Evolutionary conservation across 1,140 invertebrate species (phyloP), one percentile per base, ranked within the genome.

Genomic region (Condylostylus longicornis): DNA sequence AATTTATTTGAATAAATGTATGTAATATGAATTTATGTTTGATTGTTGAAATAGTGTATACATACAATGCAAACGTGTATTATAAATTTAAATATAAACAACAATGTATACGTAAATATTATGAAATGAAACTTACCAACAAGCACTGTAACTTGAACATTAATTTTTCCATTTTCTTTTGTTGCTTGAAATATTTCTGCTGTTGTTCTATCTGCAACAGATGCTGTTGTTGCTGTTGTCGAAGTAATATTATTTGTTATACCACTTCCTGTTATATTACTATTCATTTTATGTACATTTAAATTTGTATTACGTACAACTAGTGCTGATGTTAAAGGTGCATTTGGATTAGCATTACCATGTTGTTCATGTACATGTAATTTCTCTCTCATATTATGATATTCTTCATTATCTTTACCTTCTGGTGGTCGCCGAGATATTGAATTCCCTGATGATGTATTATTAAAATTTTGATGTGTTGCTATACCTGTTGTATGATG

Each of bases 111-210:
- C n/a, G n/a, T n/a, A n/a, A n/a, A n/a, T n/a, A 25, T n/a, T n/a
- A n/a, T n/a, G n/a, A n/a, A n/a, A n/a, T n/a, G n/a, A 21, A 32
- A 57, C 58, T 58, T 33, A 72, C 70, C 70, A 50, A 80, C 77
- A 46, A 81, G 74, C 61, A 82, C 79, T 56, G 79, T 76, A 65
- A 83, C 71, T 64, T 86, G 82, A 55, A 87, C 83, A 68, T 86
- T 85, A 63, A 85, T 82, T 69, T 86, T 85, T 61, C 81, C 81
- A 66, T 84, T 83, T 58, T 77, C 76, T 61, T 83, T 79, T 39
- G 74, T 75, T 40, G 77, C 73, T 55, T 74, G 73, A 42, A 64
- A 71, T 53, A 56, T 67, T 45, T 53, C 51, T 39, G 54, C 54
- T 37, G 56, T 54, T 17, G 62, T 66, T 42, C 62, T 61, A 46